Base-by-base conservation (phyloP, 2,113 vertebrate species). In the Ancistrus triradiatus region DNA sequence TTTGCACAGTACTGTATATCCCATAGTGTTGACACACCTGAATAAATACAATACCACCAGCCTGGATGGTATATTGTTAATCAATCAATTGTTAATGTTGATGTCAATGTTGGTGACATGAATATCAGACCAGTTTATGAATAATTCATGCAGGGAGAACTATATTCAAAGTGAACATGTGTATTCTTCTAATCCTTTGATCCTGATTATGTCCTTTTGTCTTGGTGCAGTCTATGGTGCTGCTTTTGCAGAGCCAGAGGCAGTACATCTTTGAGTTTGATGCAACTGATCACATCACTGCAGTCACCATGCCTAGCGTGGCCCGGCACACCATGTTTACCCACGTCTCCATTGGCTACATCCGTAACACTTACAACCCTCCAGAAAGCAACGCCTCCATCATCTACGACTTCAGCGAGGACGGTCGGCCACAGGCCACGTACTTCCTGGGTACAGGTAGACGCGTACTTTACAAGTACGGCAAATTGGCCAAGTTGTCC, bases 181-280 rank as follows among this genome's bases (percentile, higher is more conserved):
- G 27, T 31, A 31, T 31, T 31, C 27, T n/a, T n/a, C n/a, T n/a
- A n/a, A n/a, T n/a, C n/a, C n/a, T n/a, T n/a, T n/a, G n/a, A 31
- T 31, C 3, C 3, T 31, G 27, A 7, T 31, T 7, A 31, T 31
- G 3, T 31, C 7, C 27, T 69, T 22, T 68, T 57, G 65, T 78
- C 53, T 62, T 64, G 65, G 52, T 42, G 1, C 69, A 98, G 95
- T 98, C 95, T 2, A 96, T 98, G 95, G 94, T 98, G 60, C 88
- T 98, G 49, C 90, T 98, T 48, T 90, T 99, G 51, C 96, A 98
- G 86, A 98, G 93, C 68, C 96, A 99, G 56, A 88, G 94, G 5
- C 96, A 98, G 80, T 99, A 98, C 64, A 86, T 99, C 80, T 99
- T 98, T 13, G 96, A 99, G 81, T 99, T 94, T 7, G 96, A 99